Evolutionary conservation across 2,888 invertebrate species (phyloP).

Genomic region (Meloe dianella): DNA sequence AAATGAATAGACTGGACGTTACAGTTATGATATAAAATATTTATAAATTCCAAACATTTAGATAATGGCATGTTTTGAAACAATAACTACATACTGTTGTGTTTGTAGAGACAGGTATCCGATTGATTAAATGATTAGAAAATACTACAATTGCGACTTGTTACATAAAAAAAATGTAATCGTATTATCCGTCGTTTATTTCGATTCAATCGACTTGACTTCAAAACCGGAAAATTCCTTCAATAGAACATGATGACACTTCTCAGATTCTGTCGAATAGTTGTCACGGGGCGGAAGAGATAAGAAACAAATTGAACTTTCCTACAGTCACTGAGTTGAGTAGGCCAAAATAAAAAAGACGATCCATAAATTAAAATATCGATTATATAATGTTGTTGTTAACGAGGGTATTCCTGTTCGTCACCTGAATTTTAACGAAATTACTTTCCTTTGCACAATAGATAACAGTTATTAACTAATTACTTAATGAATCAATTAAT

Average conservation of each 20-base stretch:
- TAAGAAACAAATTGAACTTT: too few relatives aligned
- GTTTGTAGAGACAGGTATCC: constrained; percentile 3
- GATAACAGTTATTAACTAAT: constrained; percentile 12
- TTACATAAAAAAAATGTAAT: not conserved
- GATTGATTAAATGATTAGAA: constrained; percentile 24
- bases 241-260: not conserved
- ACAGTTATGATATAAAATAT: constrained; percentile 27
- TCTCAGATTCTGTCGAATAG: not conserved
- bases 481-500: not conserved
- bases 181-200: not conserved
- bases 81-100: constrained; percentile 8
- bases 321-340: not conserved
- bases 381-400: constrained; percentile 7
- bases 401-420: too few relatives aligned
- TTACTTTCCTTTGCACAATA: not conserved
- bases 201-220: not conserved
- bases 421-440: not conserved
- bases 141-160: not conserved
- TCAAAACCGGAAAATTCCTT: not conserved
- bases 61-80: constrained; percentile 14
- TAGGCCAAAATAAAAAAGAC: not conserved
- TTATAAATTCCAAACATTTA: constrained; percentile 16
- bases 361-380: constrained; percentile 19
- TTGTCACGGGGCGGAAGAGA: too few relatives aligned
- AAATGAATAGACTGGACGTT: constrained; percentile 18